Evolutionary conservation across 2,797 vertebrate species (phyloP).

Genomic region (Tokudaia muenninki): DNA sequence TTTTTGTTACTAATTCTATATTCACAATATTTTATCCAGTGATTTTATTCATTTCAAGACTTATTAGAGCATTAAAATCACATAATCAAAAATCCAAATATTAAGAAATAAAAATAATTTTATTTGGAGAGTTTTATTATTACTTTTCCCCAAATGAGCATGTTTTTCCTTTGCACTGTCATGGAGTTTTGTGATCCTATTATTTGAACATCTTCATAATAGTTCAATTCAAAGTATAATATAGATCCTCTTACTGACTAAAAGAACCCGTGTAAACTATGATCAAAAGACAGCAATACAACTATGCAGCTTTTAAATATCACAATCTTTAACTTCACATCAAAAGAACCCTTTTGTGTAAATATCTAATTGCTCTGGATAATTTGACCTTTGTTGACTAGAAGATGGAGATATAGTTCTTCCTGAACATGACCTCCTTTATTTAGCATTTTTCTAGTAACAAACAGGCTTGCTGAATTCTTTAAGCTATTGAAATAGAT

Average conservation of each 20-base stretch:
- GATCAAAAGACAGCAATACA: background rate
- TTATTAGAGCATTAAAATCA: slow-evolving; percentile 16
- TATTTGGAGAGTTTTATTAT: background rate
- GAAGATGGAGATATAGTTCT: background rate
- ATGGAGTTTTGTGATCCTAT: background rate
- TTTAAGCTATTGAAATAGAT: slow-evolving; percentile 45
- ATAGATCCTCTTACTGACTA: slow-evolving; percentile 20
- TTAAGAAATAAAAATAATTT: slow-evolving; percentile 26
- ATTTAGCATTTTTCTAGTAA: slow-evolving; percentile 52
- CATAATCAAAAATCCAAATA: background rate
- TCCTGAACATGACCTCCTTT: slow-evolving; percentile 45
- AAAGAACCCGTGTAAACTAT: background rate
- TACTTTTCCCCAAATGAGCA: background rate
- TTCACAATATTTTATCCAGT: background rate
- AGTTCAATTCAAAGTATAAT: slow-evolving; percentile 4
- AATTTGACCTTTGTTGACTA: slow-evolving; percentile 25
- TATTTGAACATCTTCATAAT: background rate
- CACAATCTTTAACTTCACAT: slow-evolving; percentile 52
- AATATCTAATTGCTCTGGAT: slow-evolving; percentile 60
- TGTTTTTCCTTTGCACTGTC: slow-evolving; percentile 18
- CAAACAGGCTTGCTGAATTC: slow-evolving; percentile 42
- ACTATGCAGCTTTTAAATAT: background rate
- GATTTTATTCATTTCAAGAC: slow-evolving; percentile 35
- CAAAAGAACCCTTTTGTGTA: background rate
- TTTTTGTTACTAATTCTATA: background rate